These are phyloP conservation scores for Anguilla marmorata DNA, from an alignment of 2,797 vertebrate species.

Conservation along the genomic window DNA sequence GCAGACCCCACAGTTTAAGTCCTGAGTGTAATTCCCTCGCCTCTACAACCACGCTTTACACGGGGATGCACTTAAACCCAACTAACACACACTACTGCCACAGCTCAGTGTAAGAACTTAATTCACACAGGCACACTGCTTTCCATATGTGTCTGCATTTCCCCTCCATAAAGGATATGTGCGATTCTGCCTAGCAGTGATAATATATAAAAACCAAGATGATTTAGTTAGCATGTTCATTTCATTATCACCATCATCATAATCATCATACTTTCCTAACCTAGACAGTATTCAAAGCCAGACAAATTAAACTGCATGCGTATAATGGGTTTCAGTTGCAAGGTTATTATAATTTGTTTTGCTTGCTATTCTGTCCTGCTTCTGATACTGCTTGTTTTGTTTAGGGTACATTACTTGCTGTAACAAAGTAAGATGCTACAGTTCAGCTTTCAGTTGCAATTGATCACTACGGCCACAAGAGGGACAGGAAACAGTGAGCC, in stretches of 20 bases:
- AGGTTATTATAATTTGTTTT: neutral
- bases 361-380: neutral
- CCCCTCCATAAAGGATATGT: neutral
- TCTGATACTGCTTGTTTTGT: neutral
- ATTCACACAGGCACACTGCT: neutral
- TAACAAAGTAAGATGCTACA: neutral
- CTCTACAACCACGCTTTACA: neutral
- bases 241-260: neutral
- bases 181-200: neutral
- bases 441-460: neutral
- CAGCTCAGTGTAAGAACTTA: neutral
- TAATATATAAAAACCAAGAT: neutral
- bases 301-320: neutral
- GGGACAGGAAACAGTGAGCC: neutral
- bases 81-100: neutral
- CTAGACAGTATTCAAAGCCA: neutral
- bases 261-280: neutral
- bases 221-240: neutral
- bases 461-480: slow-evolving; percentile 19
- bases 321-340: neutral
- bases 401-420: neutral
- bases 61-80: neutral
- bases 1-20: neutral
- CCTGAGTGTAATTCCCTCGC: neutral
- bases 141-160: neutral